Base-by-base conservation (phyloP, 2,888 invertebrate genomes). In the Heteromurus nitidus region DNA sequence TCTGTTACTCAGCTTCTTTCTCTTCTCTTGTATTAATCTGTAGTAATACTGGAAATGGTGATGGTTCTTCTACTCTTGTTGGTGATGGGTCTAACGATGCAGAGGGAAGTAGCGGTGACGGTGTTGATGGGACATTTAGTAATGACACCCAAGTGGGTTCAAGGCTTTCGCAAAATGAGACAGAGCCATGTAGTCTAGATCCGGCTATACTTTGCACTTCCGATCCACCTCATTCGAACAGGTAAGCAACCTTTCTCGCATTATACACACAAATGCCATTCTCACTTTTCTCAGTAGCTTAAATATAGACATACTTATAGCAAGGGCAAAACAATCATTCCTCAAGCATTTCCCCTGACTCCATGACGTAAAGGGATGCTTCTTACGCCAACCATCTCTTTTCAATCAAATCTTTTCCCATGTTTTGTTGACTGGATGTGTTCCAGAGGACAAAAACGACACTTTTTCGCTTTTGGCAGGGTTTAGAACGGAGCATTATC, bases 161-260 rank as follows among this genome's bases (percentile, higher is more conserved):
- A 80, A 80, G 80, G 80, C 73, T 80, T 75, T 73, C 42, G 18
- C 73, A 73, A 70, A 76, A 70, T 68, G 67, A 76, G 67, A 82
- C 74, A 53, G 79, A 80, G 69, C 81, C 79, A 68, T 85, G 85
- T 82, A 84, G 80, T 80, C 83, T 85, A 83, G 83, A 85, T 47
- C 84, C 85, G 44, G 53, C 84, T 72, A 80, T 73, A 74, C 81
- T 85, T 44, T 85, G 85, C 77, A 68, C 81, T 75, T 80, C 82
- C 67, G 81, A 84, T 68, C 74, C 84, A 50, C 68, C 82, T 42
- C 80, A 83, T 47, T 80, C 67, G 53, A 76, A 84, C 74, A 85
- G 85, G 85, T 85, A 85, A 85, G 80, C 3, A 20, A 26, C 44
- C 55, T 76, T 68, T 67, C 58, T n/a, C n/a, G n/a, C n/a, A n/a